Evolutionary conservation across 2,888 invertebrate species (phyloP).

Genomic region (Adelognathus sp.): DNA sequence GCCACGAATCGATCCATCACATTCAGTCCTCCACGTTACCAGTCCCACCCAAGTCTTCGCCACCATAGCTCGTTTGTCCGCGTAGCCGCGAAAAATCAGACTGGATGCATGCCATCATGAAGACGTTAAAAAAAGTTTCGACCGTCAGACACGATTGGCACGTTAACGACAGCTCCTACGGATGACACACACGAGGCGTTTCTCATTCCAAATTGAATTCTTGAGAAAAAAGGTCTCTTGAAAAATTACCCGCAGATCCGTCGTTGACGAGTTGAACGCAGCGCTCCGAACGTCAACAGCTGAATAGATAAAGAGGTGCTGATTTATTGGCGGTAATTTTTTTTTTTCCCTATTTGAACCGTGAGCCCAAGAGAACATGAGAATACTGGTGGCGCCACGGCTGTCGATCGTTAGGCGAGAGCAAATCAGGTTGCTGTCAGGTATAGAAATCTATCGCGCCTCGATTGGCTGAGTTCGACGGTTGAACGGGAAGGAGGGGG

Average conservation of each 20-base stretch:
- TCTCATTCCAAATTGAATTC: background rate
- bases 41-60: too few species aligned
- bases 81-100: background rate
- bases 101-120: background rate
- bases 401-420: constrained; percentile 5
- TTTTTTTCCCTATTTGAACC: background rate
- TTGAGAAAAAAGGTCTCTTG: background rate
- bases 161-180: background rate
- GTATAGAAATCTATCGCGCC: constrained; percentile 10
- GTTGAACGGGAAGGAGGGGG: background rate
- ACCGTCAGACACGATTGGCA: background rate
- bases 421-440: constrained; percentile 30
- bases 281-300: background rate
- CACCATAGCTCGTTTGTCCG: too few species aligned
- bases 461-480: constrained; percentile 19
- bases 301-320: background rate
- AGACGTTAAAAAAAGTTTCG: background rate
- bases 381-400: constrained; percentile 13
- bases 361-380: background rate
- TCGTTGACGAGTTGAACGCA: background rate
- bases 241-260: background rate
- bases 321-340: constrained; percentile 1
- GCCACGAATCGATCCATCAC: too few species aligned
- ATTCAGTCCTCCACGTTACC: too few species aligned
- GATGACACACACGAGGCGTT: background rate